Percentiles rank a stretch among this genome's conserved stretches.
phyloP scores from a whole-genome alignment of 35 echinoderm and acorn worm genomes.

The Heliocidaris erythrogramma region DNA sequence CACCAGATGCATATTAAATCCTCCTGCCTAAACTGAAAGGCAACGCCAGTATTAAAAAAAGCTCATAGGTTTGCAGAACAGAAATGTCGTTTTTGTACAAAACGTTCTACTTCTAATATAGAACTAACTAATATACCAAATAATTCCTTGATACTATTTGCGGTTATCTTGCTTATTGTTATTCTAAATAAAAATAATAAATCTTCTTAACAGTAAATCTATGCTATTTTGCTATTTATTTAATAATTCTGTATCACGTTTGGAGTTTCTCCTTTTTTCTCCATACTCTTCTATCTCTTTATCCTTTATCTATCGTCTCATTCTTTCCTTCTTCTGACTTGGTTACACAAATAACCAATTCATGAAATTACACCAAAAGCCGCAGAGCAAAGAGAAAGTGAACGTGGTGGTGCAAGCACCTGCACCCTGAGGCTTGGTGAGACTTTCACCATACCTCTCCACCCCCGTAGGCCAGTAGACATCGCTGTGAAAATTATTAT shows the following conservation, averaged over 20 bases:
- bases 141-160: too few species aligned
- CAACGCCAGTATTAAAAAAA: too few species aligned
- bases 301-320: neutral
- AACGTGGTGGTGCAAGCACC: neutral
- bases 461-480: neutral
- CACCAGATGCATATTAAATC: neutral
- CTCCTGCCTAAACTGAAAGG: neutral
- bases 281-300: neutral
- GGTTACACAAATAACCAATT: neutral
- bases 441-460: neutral
- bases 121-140: too few species aligned
- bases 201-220: too few species aligned
- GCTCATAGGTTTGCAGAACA: too few species aligned
- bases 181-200: too few species aligned
- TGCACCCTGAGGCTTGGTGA: slow-evolving; percentile 15
- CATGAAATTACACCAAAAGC: neutral
- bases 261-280: too few species aligned
- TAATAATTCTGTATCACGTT: too few species aligned
- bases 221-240: too few species aligned
- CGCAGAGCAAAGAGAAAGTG: neutral
- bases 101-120: too few species aligned
- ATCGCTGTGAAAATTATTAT: slow-evolving; percentile 12
- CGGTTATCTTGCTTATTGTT: too few species aligned
- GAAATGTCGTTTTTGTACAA: too few species aligned
- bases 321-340: neutral